Conservation (phyloP, 2,113 vertebrate genomes). For the Rhinopomastus cyanomelas region DNA sequence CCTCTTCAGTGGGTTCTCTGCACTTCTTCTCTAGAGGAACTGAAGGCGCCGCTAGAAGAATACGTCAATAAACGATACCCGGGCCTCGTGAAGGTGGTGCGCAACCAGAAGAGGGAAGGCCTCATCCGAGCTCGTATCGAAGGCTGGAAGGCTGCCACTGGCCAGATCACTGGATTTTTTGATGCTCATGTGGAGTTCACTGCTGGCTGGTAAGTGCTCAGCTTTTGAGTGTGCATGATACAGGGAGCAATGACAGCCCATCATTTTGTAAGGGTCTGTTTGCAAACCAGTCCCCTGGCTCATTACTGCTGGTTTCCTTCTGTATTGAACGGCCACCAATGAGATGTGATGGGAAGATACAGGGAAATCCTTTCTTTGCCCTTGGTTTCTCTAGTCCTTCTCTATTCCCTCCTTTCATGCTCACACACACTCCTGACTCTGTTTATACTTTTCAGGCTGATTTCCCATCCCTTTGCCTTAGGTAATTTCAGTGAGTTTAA, state of each 20-base stretch:
- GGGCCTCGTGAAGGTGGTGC: constrained; percentile 93
- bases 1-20: neutral
- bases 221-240: too few species aligned
- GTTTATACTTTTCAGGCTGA: neutral
- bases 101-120: constrained; percentile 94
- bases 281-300: neutral
- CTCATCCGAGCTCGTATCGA: constrained; percentile 94
- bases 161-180: constrained; percentile 93
- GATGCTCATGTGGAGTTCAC: constrained; percentile 98
- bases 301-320: neutral
- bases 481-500: neutral
- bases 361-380: neutral
- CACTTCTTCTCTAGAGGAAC: constrained; percentile 81
- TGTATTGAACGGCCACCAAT: neutral
- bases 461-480: neutral
- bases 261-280: neutral
- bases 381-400: neutral
- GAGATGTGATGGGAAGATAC: fast-evolving
- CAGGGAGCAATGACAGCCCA: fast-evolving
- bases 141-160: constrained; percentile 94
- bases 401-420: fast-evolving
- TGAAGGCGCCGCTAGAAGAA: constrained; percentile 92
- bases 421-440: fast-evolving
- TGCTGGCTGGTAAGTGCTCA: constrained; percentile 86
- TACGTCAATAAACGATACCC: constrained; percentile 96